Evolutionary conservation across 2,797 vertebrate genomes (phyloP).

Genomic region (Gallinago solitaria): DNA sequence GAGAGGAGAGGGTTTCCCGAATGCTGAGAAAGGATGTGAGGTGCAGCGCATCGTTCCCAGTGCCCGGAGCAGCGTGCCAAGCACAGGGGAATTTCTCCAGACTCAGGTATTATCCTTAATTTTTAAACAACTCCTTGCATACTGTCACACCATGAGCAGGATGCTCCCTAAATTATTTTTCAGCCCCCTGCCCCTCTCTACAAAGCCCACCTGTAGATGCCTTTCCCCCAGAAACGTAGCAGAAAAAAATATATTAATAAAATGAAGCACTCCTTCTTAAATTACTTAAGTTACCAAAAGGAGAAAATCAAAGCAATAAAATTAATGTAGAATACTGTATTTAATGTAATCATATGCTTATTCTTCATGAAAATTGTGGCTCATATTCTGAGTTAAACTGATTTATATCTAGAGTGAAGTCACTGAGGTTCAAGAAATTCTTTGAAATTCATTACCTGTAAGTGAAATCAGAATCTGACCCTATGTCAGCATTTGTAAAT

Average conservation of each 20-base stretch:
- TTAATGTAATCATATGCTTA: background rate
- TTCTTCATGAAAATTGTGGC: conserved; percentile 22
- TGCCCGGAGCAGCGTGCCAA: background rate
- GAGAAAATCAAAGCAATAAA: background rate
- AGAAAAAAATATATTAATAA: background rate
- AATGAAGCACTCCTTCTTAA: background rate
- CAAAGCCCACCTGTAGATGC: background rate
- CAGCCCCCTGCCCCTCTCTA: background rate
- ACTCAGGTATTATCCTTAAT: background rate
- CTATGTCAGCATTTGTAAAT: conserved; percentile 24
- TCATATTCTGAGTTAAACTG: background rate
- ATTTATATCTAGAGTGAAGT: background rate
- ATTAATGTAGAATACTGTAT: background rate
- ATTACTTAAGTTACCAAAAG: background rate
- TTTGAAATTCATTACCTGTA: conserved; percentile 29
- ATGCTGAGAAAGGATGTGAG: background rate
- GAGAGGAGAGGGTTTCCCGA: background rate
- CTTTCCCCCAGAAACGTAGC: background rate
- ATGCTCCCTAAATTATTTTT: background rate
- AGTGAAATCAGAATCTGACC: conserved; percentile 26
- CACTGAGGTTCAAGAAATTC: background rate
- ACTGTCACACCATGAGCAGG: background rate
- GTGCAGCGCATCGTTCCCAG: background rate
- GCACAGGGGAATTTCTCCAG: background rate
- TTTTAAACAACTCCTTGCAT: background rate